A percentile compares a stretch with the other conserved stretches of the same genome.
These are phyloP conservation scores for Macrosiphum euphorbiae DNA, from an alignment of 2,888 invertebrate species.

Conservation along the genomic window DNA sequence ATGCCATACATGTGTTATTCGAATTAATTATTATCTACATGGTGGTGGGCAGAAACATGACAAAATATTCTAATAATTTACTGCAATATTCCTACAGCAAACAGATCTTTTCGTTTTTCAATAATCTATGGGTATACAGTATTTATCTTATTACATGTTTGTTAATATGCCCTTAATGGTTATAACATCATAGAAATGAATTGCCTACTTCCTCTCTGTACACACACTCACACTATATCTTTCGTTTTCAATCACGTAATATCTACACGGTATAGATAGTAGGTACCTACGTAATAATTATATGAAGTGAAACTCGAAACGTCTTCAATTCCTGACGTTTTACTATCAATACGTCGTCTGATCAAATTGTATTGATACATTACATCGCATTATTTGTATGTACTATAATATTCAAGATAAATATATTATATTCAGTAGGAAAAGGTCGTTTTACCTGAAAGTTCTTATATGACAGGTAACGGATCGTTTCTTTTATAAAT, in stretches of 20 bases:
- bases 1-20: conserved; percentile 14
- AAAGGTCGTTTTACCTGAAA: conserved; percentile 35
- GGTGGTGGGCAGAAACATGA: conserved; percentile 6
- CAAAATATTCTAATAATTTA: conserved; percentile 6
- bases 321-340: neutral
- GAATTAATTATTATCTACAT: conserved; percentile 23
- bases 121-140: neutral
- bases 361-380: neutral
- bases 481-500: neutral
- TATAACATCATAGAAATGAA: neutral
- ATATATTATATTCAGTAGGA: neutral
- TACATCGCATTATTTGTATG: neutral
- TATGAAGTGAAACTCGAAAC: neutral
- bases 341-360: neutral
- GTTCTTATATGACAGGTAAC: neutral
- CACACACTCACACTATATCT: neutral
- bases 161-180: neutral
- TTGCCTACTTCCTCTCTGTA: neutral
- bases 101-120: neutral
- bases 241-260: neutral
- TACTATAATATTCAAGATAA: neutral
- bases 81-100: neutral
- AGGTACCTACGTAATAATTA: neutral
- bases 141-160: neutral
- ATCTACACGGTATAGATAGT: neutral